These are phyloP conservation scores for Pseudomyrmex pallidus DNA, from an alignment of 1,140 invertebrate species.

Conservation along the genomic window DNA sequence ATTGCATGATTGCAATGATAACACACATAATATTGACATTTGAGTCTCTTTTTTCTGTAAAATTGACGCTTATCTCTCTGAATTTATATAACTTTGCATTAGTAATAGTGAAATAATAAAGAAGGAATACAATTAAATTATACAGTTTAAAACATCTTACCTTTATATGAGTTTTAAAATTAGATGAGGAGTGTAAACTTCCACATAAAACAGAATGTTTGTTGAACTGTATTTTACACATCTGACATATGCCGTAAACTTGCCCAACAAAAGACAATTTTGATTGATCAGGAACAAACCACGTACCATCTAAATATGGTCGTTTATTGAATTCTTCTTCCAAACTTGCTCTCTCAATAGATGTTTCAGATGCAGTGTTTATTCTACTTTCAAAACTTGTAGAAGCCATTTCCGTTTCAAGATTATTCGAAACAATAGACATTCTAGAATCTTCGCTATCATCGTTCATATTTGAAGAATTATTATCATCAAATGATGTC, in stretches of 20 bases:
- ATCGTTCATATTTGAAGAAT: neutral
- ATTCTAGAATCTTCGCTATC: neutral
- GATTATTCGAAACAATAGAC: neutral
- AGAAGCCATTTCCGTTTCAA: neutral
- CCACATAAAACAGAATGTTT: neutral
- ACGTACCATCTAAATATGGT: neutral
- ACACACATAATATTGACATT: too few species aligned
- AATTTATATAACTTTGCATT: too few species aligned
- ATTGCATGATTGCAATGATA: too few species aligned
- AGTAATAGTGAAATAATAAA: too few species aligned
- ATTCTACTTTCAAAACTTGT: neutral
- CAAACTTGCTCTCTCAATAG: neutral
- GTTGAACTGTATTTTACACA: neutral
- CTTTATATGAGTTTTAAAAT: constrained; percentile 4
- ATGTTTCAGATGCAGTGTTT: neutral
- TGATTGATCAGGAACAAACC: neutral
- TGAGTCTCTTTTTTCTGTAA: too few species aligned
- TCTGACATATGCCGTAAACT: neutral
- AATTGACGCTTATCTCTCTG: too few species aligned
- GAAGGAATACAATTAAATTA: neutral
- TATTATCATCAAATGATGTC: neutral
- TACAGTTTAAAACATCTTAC: neutral
- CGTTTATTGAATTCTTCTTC: neutral
- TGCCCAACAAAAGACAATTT: neutral
- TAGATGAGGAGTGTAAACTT: constrained; percentile 1